Percentiles rank a stretch among this genome's conserved stretches.
Conservation (phyloP, 2,888 invertebrate species). For the Tipula vernalis region DNA sequence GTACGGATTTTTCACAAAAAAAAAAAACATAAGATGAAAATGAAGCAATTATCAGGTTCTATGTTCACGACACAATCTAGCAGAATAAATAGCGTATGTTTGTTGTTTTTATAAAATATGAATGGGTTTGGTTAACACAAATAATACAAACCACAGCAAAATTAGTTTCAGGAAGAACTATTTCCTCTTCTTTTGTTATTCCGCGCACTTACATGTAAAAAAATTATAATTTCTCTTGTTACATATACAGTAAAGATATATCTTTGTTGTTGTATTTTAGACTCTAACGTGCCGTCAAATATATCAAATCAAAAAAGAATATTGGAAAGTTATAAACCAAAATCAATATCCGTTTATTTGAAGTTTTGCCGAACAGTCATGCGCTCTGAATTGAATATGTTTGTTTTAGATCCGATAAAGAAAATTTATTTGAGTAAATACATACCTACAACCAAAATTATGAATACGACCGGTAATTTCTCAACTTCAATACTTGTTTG, state of each 20-base stretch:
- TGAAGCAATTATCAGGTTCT: no score
- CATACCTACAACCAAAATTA: background rate
- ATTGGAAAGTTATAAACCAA: background rate
- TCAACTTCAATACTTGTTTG: background rate
- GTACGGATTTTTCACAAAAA: no score
- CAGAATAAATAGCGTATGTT: no score
- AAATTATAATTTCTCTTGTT: background rate
- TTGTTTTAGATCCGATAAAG: background rate
- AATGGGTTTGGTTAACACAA: background rate
- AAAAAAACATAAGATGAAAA: no score
- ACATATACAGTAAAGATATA: background rate
- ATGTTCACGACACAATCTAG: no score
- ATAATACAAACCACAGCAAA: background rate
- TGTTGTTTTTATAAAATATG: background rate
- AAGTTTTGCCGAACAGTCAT: background rate
- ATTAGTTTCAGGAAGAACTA: background rate
- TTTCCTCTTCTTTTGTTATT: background rate
- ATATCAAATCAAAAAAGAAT: background rate
- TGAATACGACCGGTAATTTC: background rate
- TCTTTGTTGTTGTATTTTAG: background rate
- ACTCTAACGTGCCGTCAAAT: background rate
- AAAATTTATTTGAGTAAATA: background rate
- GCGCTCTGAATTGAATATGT: background rate
- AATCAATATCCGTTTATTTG: background rate
- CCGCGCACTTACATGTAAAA: background rate